A percentile compares a stretch with the other conserved stretches of the same genome.
These are phyloP conservation scores for Terebella lapidaria DNA, from an alignment of 2,888 invertebrate genomes.

Conservation along the genomic window DNA sequence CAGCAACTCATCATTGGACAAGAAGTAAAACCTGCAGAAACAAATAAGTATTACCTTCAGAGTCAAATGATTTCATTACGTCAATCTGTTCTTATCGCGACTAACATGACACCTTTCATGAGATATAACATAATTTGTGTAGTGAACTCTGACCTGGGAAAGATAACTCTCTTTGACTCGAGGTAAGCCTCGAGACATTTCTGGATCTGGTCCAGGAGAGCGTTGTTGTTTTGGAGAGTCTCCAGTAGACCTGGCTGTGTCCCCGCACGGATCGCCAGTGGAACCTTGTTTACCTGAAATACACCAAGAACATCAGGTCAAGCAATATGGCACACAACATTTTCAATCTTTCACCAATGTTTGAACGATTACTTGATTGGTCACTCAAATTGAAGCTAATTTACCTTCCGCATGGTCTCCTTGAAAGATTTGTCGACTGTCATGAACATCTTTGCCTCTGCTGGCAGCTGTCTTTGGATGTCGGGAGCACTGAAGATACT, in stretches of 20 bases:
- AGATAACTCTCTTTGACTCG: constrained; percentile 80
- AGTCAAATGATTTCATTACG: constrained; percentile 19
- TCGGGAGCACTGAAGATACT: constrained; percentile 55
- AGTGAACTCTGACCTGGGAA: constrained; percentile 67
- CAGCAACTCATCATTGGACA: constrained; percentile 82
- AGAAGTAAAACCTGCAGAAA: constrained; percentile 71
- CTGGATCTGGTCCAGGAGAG: constrained; percentile 78
- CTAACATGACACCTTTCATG: no score
- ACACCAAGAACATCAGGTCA: background rate
- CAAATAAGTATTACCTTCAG: background rate
- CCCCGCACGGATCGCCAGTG: constrained; percentile 76
- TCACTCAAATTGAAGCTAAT: no score
- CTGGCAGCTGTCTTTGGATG: constrained; percentile 54
- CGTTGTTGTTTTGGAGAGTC: constrained; percentile 59
- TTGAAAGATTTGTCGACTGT: constrained; percentile 87
- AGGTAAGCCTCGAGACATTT: constrained; percentile 85
- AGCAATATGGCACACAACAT: no score
- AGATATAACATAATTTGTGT: no score
- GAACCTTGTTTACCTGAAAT: constrained; percentile 64
- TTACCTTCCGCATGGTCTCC: constrained; percentile 76
- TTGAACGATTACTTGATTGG: no score
- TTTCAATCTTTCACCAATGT: no score
- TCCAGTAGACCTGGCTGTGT: constrained; percentile 53
- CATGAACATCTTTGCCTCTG: constrained; percentile 57
- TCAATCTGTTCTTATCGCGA: no score